Conservation (phyloP, 2,113 vertebrate genomes). For the Delphinus delphis region DNA sequence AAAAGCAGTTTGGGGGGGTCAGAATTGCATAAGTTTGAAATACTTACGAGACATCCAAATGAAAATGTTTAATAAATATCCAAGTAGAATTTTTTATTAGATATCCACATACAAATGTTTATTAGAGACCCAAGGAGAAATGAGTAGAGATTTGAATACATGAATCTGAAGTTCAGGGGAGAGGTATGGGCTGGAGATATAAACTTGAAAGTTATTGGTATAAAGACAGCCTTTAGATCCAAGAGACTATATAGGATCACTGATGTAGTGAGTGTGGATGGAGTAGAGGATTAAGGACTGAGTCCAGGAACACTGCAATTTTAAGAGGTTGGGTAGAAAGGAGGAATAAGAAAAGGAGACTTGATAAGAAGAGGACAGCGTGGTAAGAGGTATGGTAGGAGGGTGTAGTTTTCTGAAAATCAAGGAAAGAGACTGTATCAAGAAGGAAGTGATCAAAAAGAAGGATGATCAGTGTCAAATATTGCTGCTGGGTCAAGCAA, state of each 20-base stretch:
- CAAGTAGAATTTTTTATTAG: not conserved
- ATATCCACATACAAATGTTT: not conserved
- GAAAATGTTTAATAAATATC: not conserved
- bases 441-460: not conserved
- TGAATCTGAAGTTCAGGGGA: not conserved
- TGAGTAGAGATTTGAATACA: not conserved
- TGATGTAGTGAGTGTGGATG: rapidly evolving
- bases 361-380: not conserved
- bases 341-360: not conserved
- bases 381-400: not conserved
- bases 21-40: not conserved
- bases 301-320: not conserved
- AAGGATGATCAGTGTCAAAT: not conserved
- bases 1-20: not conserved
- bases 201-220: not conserved
- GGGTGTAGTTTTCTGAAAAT: not conserved
- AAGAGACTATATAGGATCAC: not conserved
- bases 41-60: not conserved
- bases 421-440: not conserved
- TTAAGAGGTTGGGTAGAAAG: not conserved
- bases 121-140: not conserved
- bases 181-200: not conserved
- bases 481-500: not conserved
- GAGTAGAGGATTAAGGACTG: not conserved
- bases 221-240: not conserved